Evolutionary conservation across 2,113 vertebrate genomes (phyloP).

Genomic region (Xerus inauris): DNA sequence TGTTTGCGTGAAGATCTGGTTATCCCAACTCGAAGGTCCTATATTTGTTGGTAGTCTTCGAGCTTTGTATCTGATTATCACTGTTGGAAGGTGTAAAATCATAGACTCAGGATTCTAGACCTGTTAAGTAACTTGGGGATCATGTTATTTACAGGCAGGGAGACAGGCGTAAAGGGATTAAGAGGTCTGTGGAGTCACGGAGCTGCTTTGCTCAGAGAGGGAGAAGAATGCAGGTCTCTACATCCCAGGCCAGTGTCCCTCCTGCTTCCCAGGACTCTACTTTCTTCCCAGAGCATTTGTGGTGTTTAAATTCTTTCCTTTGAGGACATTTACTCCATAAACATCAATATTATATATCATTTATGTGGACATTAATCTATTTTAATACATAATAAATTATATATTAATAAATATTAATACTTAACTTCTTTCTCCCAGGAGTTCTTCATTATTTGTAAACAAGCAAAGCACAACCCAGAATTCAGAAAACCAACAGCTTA

Average conservation of each 20-base stretch:
- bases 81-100: not conserved
- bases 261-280: not conserved
- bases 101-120: not conserved
- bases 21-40: not conserved
- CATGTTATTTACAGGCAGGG: constrained; percentile 46
- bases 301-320: not conserved
- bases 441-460: not conserved
- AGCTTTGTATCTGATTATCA: not conserved
- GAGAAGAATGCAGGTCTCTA: not conserved
- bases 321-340: not conserved
- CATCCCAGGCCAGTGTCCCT: not conserved
- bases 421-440: not conserved
- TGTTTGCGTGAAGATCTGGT: not conserved
- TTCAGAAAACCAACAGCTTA: not conserved
- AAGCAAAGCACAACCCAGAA: fast-evolving
- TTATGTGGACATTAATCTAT: not conserved
- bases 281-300: not conserved
- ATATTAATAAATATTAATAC: not conserved
- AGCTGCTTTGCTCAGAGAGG: fast-evolving
- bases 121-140: constrained; percentile 46
- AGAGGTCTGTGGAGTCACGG: not conserved
- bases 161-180: not conserved
- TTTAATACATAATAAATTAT: not conserved
- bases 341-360: not conserved
- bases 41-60: not conserved